phyloP scores from a whole-genome alignment of 2,888 invertebrate genomes.

The Volucella inanis region DNA sequence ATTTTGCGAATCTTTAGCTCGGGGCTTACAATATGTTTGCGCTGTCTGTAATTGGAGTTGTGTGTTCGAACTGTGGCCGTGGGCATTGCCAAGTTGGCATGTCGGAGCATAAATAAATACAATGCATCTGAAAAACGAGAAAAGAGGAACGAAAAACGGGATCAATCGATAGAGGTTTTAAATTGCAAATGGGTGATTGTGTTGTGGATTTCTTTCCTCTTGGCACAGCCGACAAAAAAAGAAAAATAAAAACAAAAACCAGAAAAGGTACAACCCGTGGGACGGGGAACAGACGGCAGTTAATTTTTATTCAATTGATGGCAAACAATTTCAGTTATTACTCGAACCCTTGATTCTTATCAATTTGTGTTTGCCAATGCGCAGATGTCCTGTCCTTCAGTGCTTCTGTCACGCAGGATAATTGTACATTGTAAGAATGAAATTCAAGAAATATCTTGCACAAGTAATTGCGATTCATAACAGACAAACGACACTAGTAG shows the following conservation, averaged over 20 bases:
- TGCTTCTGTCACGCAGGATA: too few species aligned
- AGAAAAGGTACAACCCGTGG: neutral
- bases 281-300: conserved; percentile 8
- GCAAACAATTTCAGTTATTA: conserved; percentile 32
- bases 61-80: conserved; percentile 34
- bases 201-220: conserved; percentile 30
- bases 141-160: conserved; percentile 38
- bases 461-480: too few species aligned
- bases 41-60: conserved; percentile 60
- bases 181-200: conserved; percentile 69
- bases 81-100: conserved; percentile 51
- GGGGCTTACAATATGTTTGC: conserved; percentile 58
- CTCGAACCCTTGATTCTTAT: conserved; percentile 30
- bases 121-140: conserved; percentile 26
- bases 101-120: conserved; percentile 43
- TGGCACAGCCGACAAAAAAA: conserved; percentile 1
- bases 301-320: conserved; percentile 34
- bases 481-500: neutral
- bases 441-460: too few species aligned
- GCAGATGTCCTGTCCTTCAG: conserved; percentile 28
- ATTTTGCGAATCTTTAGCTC: conserved; percentile 37
- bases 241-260: neutral
- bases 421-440: too few species aligned
- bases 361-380: neutral
- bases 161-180: conserved; percentile 65